These are phyloP conservation scores for Notarius quadriscutis DNA, from an alignment of 2,113 vertebrate species.

Conservation along the genomic window DNA sequence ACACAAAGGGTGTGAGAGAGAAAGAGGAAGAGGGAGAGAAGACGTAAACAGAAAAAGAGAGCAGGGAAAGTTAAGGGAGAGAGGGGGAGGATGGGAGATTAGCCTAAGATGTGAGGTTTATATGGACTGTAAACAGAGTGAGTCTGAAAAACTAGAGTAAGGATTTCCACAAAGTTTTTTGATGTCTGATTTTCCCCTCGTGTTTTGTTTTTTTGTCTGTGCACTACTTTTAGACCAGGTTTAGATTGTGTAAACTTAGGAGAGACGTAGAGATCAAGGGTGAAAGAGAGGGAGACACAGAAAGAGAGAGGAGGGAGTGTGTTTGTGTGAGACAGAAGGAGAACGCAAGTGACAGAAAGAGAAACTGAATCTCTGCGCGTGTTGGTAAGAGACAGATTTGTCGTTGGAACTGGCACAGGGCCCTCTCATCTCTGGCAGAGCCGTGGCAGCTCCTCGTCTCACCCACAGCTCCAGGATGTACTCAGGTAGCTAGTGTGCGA, in stretches of 20 bases:
- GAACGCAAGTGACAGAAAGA: conserved; percentile 50
- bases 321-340: conserved; percentile 58
- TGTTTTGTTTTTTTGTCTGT: conserved; percentile 23
- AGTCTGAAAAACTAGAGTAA: conserved; percentile 49
- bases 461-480: conserved; percentile 53
- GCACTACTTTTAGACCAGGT: conserved; percentile 24
- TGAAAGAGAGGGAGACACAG: conserved; percentile 54
- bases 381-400: conserved; percentile 63
- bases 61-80: conserved; percentile 43
- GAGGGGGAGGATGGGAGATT: conserved; percentile 60
- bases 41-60: conserved; percentile 52
- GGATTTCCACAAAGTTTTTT: conserved; percentile 60
- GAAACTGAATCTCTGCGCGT: conserved; percentile 49
- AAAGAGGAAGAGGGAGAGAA: conserved; percentile 58
- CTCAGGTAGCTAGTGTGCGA: conserved; percentile 49
- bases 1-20: conserved; percentile 59
- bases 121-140: conserved; percentile 45
- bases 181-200: conserved; percentile 5
- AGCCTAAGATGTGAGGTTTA: conserved; percentile 60
- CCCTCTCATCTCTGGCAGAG: conserved; percentile 65
- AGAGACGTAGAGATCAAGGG: conserved; percentile 44
- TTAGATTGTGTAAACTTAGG: conserved; percentile 54
- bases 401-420: conserved; percentile 64
- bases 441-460: conserved; percentile 65
- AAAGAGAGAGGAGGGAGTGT: conserved; percentile 44